Conservation (phyloP, 2,888 invertebrate genomes). For the Stenolophus ochropezus region DNA sequence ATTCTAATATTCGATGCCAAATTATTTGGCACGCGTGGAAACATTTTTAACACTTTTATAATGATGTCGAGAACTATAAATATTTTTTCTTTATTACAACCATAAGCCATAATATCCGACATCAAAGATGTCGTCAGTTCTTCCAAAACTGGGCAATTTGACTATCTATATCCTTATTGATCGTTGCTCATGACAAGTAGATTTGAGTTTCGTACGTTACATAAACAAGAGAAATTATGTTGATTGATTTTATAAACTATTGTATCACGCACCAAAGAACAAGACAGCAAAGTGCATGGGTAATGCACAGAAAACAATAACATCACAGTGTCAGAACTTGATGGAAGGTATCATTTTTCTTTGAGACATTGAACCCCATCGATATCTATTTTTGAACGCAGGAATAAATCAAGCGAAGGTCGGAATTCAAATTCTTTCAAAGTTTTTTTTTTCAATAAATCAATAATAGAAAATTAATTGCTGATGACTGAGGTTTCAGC, state of each 20-base stretch:
- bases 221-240: slow-evolving; percentile 22
- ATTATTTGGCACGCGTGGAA: no score
- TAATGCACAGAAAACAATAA: slow-evolving; percentile 19
- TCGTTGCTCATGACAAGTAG: slow-evolving; percentile 17
- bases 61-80: no score
- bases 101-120: no score
- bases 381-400: slow-evolving; percentile 15
- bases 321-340: neutral
- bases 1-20: no score
- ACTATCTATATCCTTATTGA: slow-evolving; percentile 1
- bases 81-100: no score
- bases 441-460: neutral
- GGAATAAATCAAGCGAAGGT: slow-evolving; percentile 1
- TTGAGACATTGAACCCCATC: neutral
- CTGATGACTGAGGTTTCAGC: no score
- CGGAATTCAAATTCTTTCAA: neutral
- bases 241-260: slow-evolving; percentile 50
- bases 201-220: slow-evolving; percentile 19
- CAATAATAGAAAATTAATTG: neutral
- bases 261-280: slow-evolving; percentile 33
- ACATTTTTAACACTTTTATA: no score
- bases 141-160: slow-evolving; percentile 2
- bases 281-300: slow-evolving; percentile 20
- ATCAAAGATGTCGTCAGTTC: neutral
- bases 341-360: slow-evolving; percentile 8